Percentiles rank a stretch among this genome's conserved stretches.
Evolutionary conservation across 2,113 vertebrate species (phyloP).

Genomic region (Gallinago jamesoni): DNA sequence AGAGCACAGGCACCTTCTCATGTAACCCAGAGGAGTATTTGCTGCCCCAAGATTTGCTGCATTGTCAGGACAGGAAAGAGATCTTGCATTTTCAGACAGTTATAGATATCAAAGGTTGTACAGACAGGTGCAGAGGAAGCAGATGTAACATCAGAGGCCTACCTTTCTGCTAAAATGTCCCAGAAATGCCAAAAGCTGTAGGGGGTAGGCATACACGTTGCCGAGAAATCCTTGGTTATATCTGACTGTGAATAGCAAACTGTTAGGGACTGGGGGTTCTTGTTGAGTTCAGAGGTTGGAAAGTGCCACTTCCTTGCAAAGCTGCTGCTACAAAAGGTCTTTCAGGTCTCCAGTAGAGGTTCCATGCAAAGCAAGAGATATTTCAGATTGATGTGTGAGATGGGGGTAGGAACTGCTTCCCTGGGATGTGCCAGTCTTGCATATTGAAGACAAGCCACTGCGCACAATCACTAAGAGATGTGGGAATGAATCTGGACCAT

Average conservation of each 20-base stretch:
- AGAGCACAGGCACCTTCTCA: neutral
- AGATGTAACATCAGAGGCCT: neutral
- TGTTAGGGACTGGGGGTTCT: neutral
- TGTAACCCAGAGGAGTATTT: neutral
- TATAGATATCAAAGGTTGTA: neutral
- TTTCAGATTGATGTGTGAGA: neutral
- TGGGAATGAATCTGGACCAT: neutral
- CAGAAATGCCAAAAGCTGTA: constrained; percentile 7
- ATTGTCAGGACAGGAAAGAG: neutral
- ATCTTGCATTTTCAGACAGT: neutral
- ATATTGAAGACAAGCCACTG: neutral
- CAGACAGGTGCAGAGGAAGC: neutral
- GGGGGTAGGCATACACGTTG: neutral
- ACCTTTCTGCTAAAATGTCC: neutral
- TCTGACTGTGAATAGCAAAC: neutral
- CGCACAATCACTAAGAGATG: neutral
- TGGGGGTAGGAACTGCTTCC: neutral
- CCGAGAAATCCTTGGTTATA: neutral
- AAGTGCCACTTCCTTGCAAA: neutral
- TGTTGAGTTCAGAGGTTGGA: neutral
- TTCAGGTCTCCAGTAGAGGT: neutral
- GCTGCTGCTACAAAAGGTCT: neutral
- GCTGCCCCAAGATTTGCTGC: neutral
- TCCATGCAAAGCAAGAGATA: neutral
- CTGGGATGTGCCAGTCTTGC: neutral